Percentiles rank a stretch among this genome's conserved stretches.
Conservation (phyloP, 2,113 vertebrate species). For the Hippocampus mohnikei region DNA sequence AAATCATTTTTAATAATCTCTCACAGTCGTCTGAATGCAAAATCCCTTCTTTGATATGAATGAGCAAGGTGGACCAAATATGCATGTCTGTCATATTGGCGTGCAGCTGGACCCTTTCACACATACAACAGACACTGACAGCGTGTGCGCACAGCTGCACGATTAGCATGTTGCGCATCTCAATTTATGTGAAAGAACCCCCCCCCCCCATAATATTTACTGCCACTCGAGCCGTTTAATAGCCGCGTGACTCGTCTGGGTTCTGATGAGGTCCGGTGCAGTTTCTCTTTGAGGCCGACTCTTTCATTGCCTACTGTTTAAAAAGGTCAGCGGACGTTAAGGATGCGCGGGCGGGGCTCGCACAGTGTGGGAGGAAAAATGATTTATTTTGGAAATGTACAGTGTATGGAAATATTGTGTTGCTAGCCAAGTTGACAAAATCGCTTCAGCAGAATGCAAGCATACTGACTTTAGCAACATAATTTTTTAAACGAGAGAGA, state of each 20-base stretch:
- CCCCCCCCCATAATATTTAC: conserved; percentile 27
- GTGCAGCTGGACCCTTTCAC: conserved; percentile 71
- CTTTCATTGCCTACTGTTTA: conserved; percentile 37
- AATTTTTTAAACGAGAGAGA: too few relatives aligned
- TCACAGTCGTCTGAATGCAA: not conserved
- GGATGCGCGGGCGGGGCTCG: not conserved
- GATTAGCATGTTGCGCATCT: conserved; percentile 59
- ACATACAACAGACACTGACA: conserved; percentile 71
- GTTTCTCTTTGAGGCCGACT: conserved; percentile 37
- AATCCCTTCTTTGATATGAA: not conserved
- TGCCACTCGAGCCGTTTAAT: conserved; percentile 8
- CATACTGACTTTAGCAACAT: too few relatives aligned
- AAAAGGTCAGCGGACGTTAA: conserved; percentile 18
- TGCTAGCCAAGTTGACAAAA: not conserved
- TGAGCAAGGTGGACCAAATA: not conserved
- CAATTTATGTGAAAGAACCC: conserved; percentile 52
- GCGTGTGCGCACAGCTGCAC: conserved; percentile 67
- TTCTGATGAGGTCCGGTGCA: conserved; percentile 11
- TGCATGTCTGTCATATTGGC: conserved; percentile 27
- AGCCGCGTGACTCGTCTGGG: not conserved
- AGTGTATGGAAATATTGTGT: not conserved
- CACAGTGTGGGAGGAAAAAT: not conserved
- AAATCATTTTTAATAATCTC: not conserved
- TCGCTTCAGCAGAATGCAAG: not conserved
- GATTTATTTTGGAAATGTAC: not conserved